Evolutionary conservation across 1,140 invertebrate genomes (phyloP), one percentile per base, ranked within the genome.

Genomic region (Drosophila repletoides): DNA sequence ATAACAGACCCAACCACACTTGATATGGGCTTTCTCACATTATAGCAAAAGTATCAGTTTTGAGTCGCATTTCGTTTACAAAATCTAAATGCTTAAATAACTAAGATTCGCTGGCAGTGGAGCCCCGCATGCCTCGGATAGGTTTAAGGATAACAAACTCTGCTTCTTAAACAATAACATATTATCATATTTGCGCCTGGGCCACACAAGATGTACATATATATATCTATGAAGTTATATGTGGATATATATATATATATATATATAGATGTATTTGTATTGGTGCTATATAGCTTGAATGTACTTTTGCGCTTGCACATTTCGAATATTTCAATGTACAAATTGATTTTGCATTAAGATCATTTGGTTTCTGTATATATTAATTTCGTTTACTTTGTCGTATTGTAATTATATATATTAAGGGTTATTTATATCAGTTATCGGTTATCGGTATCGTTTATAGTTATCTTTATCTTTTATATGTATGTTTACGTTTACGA

Each of bases 361-460:
- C 79, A 83, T 83, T 83, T 84, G 79, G 79, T 77, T 71, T 69
- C 53, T 76, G 58, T 77, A 72, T 67, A 66, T 65, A 79, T 69
- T 76, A 79, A 73, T 76, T 80, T 80, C 70, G 75, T 74, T 72
- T 70, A 75, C 69, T 48, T 70, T 70, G 76, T 75, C 59, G 64
- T 61, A 69, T 83, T 58, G 38, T 67, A 60, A 45, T 61, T 67
- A 66, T 49, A 49, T n/a, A n/a, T n/a, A 40, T 66, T n/a, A n/a
- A 60, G 36, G 43, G 43, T 66, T 33, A 66, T 61, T 31, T 48
- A 17, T 34, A 33, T 12, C 5, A 51, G 52, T 70, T 53, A 43
- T 29, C 17, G 6, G 24, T 53, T 55, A 76, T 56, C 33, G 52
- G 59, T 65, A 72, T 34, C 38, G 28, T 70, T 71, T 59, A 80